Evolutionary conservation across 1,140 invertebrate genomes (phyloP).

Genomic region (Periplaneta americana): DNA sequence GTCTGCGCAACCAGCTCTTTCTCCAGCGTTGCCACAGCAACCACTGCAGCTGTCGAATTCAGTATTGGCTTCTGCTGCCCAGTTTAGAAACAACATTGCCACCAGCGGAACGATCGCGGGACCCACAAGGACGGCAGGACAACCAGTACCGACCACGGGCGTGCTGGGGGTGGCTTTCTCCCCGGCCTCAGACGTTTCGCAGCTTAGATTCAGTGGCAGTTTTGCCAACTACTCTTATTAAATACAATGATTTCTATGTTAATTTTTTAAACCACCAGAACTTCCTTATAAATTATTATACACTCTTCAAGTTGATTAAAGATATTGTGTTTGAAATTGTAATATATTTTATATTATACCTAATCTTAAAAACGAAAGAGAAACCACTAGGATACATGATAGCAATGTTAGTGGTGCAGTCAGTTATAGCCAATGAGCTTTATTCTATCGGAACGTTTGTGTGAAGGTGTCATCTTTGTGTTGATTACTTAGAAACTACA

Average conservation of each 20-base stretch:
- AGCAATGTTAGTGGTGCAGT: no score
- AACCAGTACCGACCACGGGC: neutral
- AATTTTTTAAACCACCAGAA: no score
- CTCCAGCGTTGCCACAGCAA: neutral
- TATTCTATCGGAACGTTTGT: no score
- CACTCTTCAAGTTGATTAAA: no score
- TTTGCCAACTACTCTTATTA: slow-evolving; percentile 17
- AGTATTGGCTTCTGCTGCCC: neutral
- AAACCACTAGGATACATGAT: no score
- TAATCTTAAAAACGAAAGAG: no score
- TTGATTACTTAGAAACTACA: no score
- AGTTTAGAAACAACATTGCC: neutral
- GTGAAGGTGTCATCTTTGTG: no score
- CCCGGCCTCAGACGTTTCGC: slow-evolving; percentile 8
- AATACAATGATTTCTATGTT: neutral
- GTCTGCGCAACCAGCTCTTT: neutral
- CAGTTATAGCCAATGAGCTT: no score
- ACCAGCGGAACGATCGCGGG: neutral
- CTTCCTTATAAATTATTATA: no score
- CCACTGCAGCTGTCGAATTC: neutral
- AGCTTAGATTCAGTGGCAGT: slow-evolving; percentile 8
- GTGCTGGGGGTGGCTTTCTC: slow-evolving; percentile 16
- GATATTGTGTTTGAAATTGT: no score
- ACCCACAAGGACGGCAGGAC: neutral
- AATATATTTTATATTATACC: no score